Base-by-base conservation (phyloP, 2,113 vertebrate genomes). In the Tympanuchus pallidicinctus region DNA sequence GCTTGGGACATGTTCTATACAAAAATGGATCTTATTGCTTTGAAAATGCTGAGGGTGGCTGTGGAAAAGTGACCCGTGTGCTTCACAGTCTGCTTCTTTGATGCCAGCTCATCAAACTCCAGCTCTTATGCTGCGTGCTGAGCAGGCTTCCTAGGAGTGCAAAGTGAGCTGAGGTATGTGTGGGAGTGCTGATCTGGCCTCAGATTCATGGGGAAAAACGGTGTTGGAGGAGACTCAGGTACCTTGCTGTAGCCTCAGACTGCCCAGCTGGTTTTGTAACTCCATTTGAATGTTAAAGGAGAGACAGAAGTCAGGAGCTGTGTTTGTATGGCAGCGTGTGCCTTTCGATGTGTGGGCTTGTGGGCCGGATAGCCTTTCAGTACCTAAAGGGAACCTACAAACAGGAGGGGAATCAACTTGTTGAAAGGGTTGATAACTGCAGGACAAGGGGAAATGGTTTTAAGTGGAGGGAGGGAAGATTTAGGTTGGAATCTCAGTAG, bases 251-350 rank as follows among this genome's bases (percentile, higher is more conserved):
- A 13, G 93, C 48, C 28, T 65, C 60, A 86, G 67, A 59, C 45
- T 88, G 34, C n/a, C 8, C 0, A 6, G 56, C 85, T 91, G 67
- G 89, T 86, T 95, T 91, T 82, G 63, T 76, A 4, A 50, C 76
- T 93, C 20, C 7, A 45, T 96, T 82, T 94, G 88, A 82, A 75
- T 95, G 67, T 59, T 43, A 83, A 66, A 81, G 59, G 54, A 32
- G 54, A 11, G 6, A 57, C 6, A 76, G 91, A 54, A 81, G 18
- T 30, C 4, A 21, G 65, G 75, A 89, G 45, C 65, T 91, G 81
- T 65, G 82, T 80, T 88, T 34, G 76, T 61, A 32, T 91, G 89
- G 93, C 65, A 61, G 50, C 1, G 1, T 48, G 3, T 54, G 47
- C 61, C 42, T 88, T 22, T 82, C 59, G 66, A 32, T 88, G 50